Percentiles rank a stretch among this genome's conserved stretches.
Conservation (phyloP, 1,140 invertebrate genomes). For the Drosophila melanica region DNA sequence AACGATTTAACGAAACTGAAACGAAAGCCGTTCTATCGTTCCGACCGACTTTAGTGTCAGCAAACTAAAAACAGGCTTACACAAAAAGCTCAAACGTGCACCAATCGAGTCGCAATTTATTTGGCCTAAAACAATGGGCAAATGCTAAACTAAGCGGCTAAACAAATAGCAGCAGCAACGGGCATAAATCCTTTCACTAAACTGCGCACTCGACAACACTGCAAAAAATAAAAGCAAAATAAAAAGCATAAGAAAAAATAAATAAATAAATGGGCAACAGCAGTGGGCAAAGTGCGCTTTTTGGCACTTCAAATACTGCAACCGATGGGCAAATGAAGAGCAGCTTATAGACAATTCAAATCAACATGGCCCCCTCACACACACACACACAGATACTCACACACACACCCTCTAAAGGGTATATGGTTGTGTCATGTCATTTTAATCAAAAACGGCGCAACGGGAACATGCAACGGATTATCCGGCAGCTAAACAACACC, state of each 20-base stretch:
- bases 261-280: slow-evolving; percentile 13
- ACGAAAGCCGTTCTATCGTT: background rate
- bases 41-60: slow-evolving; percentile 3
- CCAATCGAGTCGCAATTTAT: slow-evolving; percentile 27
- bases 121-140: slow-evolving; percentile 54
- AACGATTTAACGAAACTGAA: background rate
- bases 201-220: slow-evolving; percentile 63
- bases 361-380: slow-evolving; percentile 16
- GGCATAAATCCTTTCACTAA: slow-evolving; percentile 73
- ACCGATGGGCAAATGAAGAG: slow-evolving; percentile 28
- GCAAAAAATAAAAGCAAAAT: slow-evolving; percentile 42
- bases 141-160: slow-evolving; percentile 72
- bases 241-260: slow-evolving; percentile 21
- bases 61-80: slow-evolving; percentile 18
- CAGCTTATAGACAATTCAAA: slow-evolving; percentile 73
- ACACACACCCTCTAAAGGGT: slow-evolving; percentile 36
- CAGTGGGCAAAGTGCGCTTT: slow-evolving; percentile 63
- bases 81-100: slow-evolving; percentile 48
- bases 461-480: slow-evolving; percentile 75
- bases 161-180: slow-evolving; percentile 64
- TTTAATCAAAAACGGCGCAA: slow-evolving; percentile 71
- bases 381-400: slow-evolving; percentile 11
- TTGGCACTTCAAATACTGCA: slow-evolving; percentile 76
- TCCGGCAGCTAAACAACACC: slow-evolving; percentile 79
- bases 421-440: slow-evolving; percentile 42